These are phyloP conservation scores for Gastracanthus pulcherrimus DNA, from an alignment of 2,888 invertebrate species.

Conservation along the genomic window DNA sequence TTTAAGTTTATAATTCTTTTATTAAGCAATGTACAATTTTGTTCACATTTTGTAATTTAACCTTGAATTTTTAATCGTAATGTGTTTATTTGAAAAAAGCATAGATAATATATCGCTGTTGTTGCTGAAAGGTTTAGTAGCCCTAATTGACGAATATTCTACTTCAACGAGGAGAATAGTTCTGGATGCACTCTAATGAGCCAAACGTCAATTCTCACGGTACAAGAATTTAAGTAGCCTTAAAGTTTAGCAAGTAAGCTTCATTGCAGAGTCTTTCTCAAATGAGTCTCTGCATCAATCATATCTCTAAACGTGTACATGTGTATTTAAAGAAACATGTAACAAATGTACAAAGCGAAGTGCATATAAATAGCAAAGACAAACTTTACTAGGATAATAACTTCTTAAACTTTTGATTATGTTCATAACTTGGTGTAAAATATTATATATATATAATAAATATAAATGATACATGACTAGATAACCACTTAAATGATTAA, in stretches of 20 bases:
- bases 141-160: constrained; percentile 33
- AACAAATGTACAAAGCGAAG: constrained; percentile 63
- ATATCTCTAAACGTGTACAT: constrained; percentile 50
- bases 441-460: constrained; percentile 42
- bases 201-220: constrained; percentile 54
- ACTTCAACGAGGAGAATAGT: constrained; percentile 30
- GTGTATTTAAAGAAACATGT: constrained; percentile 52
- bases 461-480: constrained; percentile 25
- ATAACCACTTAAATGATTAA: constrained; percentile 45
- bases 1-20: constrained; percentile 40
- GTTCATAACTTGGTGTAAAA: constrained; percentile 48
- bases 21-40: constrained; percentile 36
- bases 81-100: constrained; percentile 35
- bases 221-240: constrained; percentile 57
- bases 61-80: constrained; percentile 24
- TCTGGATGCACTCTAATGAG: constrained; percentile 49
- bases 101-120: constrained; percentile 36
- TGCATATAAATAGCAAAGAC: constrained; percentile 44
- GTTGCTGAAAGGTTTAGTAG: constrained; percentile 32
- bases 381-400: constrained; percentile 19
- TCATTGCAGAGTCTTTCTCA: constrained; percentile 18
- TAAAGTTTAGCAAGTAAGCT: constrained; percentile 57
- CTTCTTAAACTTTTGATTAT: constrained; percentile 23
- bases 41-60: not conserved
- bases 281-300: constrained; percentile 39